Evolutionary conservation across 1,140 invertebrate genomes (phyloP), one percentile per base, ranked within the genome.

Genomic region (Mercenaria mercenaria): DNA sequence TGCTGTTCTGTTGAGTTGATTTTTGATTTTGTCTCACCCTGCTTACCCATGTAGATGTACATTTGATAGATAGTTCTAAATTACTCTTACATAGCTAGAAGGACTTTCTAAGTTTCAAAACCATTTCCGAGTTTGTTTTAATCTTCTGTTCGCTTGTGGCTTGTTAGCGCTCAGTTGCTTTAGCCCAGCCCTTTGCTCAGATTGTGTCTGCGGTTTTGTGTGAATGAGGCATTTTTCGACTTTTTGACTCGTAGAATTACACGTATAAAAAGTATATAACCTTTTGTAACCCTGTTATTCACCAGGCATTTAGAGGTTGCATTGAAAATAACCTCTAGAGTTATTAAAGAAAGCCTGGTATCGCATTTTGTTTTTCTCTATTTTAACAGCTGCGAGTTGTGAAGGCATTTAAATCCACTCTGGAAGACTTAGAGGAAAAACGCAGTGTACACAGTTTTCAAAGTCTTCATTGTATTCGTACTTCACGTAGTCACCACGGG

Each of bases 361-460:
- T 67, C 59, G 59, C 43, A 34, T 69, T 69, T 81, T 64, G 64
- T 79, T 88, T 61, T 88, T 81, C 77, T 88, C 77, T 81, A 69
- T 88, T 87, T 92, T 93, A 91, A 97, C 98, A 99, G 99, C 98
- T 99, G 97, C 98, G 99, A 97, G 99, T 99, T 97, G 99, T 99
- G 97, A 98, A 99, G 97, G 99, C 99, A 96, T 99, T 99, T 98
- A 99, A 99, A 97, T 99, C 99, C 95, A 99, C 98, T 96, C 97
- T 99, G 97, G 99, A 99, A 97, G 99, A 99, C 97, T 97, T 99
- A 97, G 99, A 99, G 97, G 99, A 99, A 97, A 98, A 98, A 96
- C 99, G 99, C 84, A 96, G 96, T 96, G 97, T 99, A 96, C 98
- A 99, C 98, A 99, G 98, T 97, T 98, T 98, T 97, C 98, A 98